Evolutionary conservation across 1,140 invertebrate genomes (phyloP).

Genomic region (Pygmarrhopalites habei): DNA sequence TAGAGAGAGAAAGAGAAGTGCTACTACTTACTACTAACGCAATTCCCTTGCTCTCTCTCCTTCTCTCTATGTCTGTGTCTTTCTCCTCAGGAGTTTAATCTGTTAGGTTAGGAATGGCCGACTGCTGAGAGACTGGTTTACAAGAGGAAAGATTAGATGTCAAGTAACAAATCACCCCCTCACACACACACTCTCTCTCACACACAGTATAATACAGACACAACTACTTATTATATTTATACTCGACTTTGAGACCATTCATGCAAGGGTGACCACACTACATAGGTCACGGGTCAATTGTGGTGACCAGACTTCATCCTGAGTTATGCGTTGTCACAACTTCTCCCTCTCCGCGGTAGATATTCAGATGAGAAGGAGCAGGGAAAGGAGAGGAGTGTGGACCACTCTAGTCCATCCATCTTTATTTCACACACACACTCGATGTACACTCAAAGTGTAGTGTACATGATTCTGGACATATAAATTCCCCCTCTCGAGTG

Average conservation of each 20-base stretch:
- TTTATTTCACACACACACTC: too few relatives aligned
- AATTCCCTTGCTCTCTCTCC: background rate
- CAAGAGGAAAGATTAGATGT: conserved; percentile 35
- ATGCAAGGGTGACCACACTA: conserved; percentile 27
- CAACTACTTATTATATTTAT: conserved; percentile 27
- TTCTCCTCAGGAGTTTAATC: background rate
- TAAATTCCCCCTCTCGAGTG: too few relatives aligned
- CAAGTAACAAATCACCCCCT: conserved; percentile 35
- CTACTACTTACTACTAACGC: too few relatives aligned
- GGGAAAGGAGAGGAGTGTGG: too few relatives aligned
- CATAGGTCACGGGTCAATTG: conserved; percentile 26
- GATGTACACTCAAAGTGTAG: too few relatives aligned
- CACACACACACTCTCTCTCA: too few relatives aligned
- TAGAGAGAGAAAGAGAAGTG: background rate
- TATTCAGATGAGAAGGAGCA: background rate
- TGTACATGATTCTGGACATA: too few relatives aligned
- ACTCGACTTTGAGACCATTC: background rate
- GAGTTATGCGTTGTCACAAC: conserved; percentile 30
- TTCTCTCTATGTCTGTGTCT: too few relatives aligned
- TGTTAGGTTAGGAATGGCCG: conserved; percentile 12
- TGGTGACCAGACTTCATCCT: conserved; percentile 25
- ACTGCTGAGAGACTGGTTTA: conserved; percentile 33
- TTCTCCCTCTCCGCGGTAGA: conserved; percentile 5
- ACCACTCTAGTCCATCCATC: too few relatives aligned
- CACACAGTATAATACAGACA: too few relatives aligned